phyloP scores from a whole-genome alignment of 2,888 invertebrate genomes.

The Agrilus mali region DNA sequence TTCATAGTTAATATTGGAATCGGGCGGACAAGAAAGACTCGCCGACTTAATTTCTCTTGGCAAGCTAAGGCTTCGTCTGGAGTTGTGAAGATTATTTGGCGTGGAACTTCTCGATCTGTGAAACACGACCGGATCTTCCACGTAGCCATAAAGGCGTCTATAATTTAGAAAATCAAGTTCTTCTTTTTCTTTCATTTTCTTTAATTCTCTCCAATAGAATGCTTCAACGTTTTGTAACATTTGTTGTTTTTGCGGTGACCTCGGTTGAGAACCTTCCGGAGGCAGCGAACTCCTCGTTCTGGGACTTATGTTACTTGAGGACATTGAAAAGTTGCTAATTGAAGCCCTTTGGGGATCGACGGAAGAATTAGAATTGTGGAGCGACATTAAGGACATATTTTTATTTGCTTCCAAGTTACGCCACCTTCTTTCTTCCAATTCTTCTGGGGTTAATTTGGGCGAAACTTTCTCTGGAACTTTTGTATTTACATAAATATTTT shows the following conservation, averaged over 20 bases:
- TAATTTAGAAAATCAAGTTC: conserved; percentile 36
- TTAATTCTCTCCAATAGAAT: conserved; percentile 56
- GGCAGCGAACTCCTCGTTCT: too few relatives aligned
- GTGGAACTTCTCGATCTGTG: conserved; percentile 36
- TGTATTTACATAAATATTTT: too few relatives aligned
- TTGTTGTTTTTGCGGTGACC: conserved; percentile 38
- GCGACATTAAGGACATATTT: too few relatives aligned
- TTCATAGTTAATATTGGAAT: background rate
- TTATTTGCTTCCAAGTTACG: too few relatives aligned
- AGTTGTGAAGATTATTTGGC: conserved; percentile 30
- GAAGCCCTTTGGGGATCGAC: background rate
- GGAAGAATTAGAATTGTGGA: background rate
- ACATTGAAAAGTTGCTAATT: background rate
- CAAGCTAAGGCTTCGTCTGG: conserved; percentile 33
- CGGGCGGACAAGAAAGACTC: background rate
- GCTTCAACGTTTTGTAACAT: conserved; percentile 49
- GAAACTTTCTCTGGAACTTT: too few relatives aligned
- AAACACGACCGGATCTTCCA: conserved; percentile 24
- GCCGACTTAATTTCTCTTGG: conserved; percentile 19
- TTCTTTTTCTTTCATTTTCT: conserved; percentile 49
- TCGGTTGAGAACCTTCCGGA: conserved; percentile 6
- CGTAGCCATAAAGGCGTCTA: conserved; percentile 24
- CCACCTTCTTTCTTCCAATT: too few relatives aligned
- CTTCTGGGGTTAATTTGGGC: too few relatives aligned
- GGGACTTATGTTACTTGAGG: too few relatives aligned